Evolutionary conservation across 2,888 invertebrate genomes (phyloP).

Genomic region (Osmoderma eremita): DNA sequence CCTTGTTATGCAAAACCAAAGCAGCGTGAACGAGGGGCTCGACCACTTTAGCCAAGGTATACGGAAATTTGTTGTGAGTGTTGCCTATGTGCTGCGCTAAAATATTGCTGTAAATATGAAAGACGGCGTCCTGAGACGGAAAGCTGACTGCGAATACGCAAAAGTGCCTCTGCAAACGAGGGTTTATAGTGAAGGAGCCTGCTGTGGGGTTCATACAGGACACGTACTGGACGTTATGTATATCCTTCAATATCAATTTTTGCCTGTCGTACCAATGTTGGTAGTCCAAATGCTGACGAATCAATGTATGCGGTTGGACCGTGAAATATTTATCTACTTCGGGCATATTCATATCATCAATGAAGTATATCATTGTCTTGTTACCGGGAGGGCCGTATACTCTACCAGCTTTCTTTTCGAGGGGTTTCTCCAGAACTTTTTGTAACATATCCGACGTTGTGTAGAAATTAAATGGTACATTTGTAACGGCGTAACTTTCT

Average conservation of each 20-base stretch:
- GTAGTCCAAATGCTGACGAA: constrained; percentile 93
- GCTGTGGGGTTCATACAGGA: constrained; percentile 98
- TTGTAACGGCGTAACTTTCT: constrained; percentile 83
- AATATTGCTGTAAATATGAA: constrained; percentile 86
- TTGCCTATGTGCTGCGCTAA: constrained; percentile 78
- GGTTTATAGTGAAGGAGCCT: constrained; percentile 93
- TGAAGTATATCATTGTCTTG: constrained; percentile 91
- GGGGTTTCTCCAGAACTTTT: constrained; percentile 85
- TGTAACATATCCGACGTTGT: constrained; percentile 94
- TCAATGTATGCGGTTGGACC: constrained; percentile 93
- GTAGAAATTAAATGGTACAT: constrained; percentile 95
- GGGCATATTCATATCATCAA: constrained; percentile 98
- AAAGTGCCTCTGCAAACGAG: constrained; percentile 88
- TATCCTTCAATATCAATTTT: constrained; percentile 88
- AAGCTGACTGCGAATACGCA: constrained; percentile 90
- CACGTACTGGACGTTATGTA: constrained; percentile 92
- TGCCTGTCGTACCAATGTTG: constrained; percentile 94
- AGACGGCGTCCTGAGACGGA: constrained; percentile 82
- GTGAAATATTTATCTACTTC: constrained; percentile 95
- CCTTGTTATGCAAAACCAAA: constrained; percentile 78
- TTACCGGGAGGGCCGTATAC: constrained; percentile 95
- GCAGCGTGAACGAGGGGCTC: constrained; percentile 76
- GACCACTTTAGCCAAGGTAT: constrained; percentile 69
- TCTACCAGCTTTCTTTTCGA: constrained; percentile 95
- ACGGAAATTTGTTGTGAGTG: constrained; percentile 74